phyloP scores from a whole-genome alignment of 1,140 invertebrate genomes.

The Conus betulinus region DNA sequence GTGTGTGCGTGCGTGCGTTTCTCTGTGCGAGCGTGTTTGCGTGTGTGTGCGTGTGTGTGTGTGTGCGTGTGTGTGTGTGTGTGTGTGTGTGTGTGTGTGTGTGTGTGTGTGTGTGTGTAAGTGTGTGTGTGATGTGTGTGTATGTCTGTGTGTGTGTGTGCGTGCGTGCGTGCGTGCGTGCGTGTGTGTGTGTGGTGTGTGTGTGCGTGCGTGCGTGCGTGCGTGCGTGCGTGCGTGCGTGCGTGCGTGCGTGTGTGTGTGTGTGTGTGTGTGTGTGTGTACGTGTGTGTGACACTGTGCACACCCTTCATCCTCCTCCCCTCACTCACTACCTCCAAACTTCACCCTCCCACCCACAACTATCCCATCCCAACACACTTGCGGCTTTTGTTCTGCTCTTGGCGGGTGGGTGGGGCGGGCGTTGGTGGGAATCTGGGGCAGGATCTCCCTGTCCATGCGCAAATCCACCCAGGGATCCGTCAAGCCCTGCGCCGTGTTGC shows the following conservation, averaged over 20 bases:
- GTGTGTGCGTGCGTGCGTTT: too few species aligned
- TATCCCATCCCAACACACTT: not conserved
- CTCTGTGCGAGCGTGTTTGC: too few species aligned
- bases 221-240: not conserved
- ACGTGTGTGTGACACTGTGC: not conserved
- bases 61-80: too few species aligned
- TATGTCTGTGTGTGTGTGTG: too few species aligned
- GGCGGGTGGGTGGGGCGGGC: slow-evolving; percentile 32
- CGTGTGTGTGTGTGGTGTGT: not conserved
- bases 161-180: not conserved
- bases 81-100: too few species aligned
- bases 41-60: too few species aligned
- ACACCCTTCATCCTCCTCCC: too few species aligned
- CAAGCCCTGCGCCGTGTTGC: slow-evolving; percentile 65
- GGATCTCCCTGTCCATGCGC: slow-evolving; percentile 57
- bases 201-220: not conserved
- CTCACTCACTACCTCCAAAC: not conserved
- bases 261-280: not conserved
- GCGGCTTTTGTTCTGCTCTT: not conserved
- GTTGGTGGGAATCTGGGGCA: slow-evolving; percentile 47
- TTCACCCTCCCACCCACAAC: not conserved
- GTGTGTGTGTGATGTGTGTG: too few species aligned
- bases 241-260: not conserved
- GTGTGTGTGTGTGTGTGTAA: too few species aligned
- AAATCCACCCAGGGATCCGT: slow-evolving; percentile 66